Base-by-base conservation (phyloP, 1,140 invertebrate genomes). In the Drosophila tsacasi region DNA sequence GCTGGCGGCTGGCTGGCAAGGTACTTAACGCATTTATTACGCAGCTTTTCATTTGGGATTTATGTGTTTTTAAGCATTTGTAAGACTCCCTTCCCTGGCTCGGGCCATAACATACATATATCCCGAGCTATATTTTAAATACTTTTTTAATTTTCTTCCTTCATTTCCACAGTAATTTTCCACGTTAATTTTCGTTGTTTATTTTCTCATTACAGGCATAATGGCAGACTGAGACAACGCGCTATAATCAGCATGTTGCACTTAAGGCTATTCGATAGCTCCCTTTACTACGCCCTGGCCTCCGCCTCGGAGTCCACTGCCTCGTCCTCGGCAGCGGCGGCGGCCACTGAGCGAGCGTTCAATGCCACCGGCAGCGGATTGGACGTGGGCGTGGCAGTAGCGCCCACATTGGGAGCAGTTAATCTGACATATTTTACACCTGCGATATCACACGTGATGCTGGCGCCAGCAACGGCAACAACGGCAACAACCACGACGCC, bases 381-480 rank as follows among this genome's bases (percentile, higher is more conserved):
- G 52, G 60, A 37, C 46, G 62, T 25, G 46, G 30, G 35, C 49
- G 62, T 49, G 27, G 67, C 49, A 10, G 19, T 40, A 15, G 32
- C 58, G 46, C 54, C 73, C 32, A 55, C 52, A 32, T 42, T 69
- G 49, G 67, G 72, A 35, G 63, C 81, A 76, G 55, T 80, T 71
- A 90, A 90, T 85, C 72, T 90, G 79, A 90, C 85, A 76, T 85
- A 85, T 74, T 85, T 90, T 39, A 79, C 85, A 91, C 85, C 85
- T 85, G 79, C 86, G 63, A 80, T 82, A 64, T 91, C 85, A 91
- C 85, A 91, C 72, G 82, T 90, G 78, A 81, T 90, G 55, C 62
- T 90, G 75, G 85, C 79, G 85, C 85, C 85, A 71, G 67, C 83
- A 40, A 71, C 76, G 50, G 50, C 73, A 27, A 19, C 63, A 21